phyloP scores from a whole-genome alignment of 2,888 invertebrate species.

The Drosophila mettleri region DNA sequence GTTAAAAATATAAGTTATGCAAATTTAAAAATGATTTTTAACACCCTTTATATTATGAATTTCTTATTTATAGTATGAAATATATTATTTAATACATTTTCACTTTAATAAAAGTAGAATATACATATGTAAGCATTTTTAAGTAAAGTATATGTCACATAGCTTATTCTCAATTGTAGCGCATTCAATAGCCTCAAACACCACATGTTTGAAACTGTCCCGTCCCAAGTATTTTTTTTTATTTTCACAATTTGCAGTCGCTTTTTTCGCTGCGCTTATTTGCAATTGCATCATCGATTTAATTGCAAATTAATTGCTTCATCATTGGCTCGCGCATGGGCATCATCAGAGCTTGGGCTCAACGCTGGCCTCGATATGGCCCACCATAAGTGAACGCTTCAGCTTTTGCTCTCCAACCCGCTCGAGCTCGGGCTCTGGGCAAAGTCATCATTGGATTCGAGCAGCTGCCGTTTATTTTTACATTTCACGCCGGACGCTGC shows the following conservation, averaged over 20 bases:
- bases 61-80: too few relatives aligned
- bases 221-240: slow-evolving; percentile 13
- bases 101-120: too few relatives aligned
- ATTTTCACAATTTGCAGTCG: slow-evolving; percentile 49
- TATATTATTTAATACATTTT: too few relatives aligned
- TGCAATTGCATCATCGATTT: slow-evolving; percentile 82
- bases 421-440: slow-evolving; percentile 1
- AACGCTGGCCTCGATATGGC: slow-evolving; percentile 52
- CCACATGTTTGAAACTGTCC: neutral
- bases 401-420: neutral
- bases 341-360: slow-evolving; percentile 32
- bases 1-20: too few relatives aligned
- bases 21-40: too few relatives aligned
- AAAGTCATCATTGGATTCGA: slow-evolving; percentile 61
- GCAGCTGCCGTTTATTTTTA: slow-evolving; percentile 73
- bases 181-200: slow-evolving; percentile 16
- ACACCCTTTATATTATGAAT: too few relatives aligned
- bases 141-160: neutral
- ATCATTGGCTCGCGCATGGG: slow-evolving; percentile 74
- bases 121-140: too few relatives aligned
- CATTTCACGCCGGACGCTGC: slow-evolving; percentile 67
- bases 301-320: slow-evolving; percentile 84
- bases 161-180: neutral
- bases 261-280: slow-evolving; percentile 69
- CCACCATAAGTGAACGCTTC: slow-evolving; percentile 32